A percentile compares a stretch with the other conserved stretches of the same genome.
phyloP scores from a whole-genome alignment of 2,113 vertebrate species.

The Cettia cetti region DNA sequence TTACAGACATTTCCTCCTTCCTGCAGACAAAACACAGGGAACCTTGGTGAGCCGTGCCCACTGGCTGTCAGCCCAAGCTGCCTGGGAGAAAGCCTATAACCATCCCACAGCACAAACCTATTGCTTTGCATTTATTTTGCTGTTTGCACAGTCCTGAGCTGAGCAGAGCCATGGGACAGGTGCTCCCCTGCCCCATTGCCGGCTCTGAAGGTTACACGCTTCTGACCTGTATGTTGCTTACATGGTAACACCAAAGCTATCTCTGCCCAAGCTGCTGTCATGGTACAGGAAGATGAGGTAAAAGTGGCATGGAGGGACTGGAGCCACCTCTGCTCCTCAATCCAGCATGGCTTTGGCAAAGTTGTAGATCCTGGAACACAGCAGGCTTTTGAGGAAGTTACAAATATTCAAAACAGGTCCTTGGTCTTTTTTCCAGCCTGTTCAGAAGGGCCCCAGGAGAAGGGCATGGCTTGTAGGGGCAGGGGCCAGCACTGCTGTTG shows the following conservation, averaged over 20 bases:
- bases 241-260: background rate
- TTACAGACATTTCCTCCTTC: background rate
- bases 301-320: background rate
- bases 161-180: background rate
- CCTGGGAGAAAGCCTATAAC: background rate
- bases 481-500: background rate
- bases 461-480: background rate
- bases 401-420: background rate
- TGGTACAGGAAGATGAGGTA: background rate
- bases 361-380: background rate
- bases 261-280: background rate
- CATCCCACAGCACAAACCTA: background rate
- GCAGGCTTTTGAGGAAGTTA: background rate
- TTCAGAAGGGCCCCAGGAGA: background rate
- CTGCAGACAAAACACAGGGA: background rate
- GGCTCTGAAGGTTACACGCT: background rate
- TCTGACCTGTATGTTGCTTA: background rate
- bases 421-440: background rate
- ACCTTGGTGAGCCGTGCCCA: fast-evolving
- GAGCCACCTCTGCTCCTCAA: background rate
- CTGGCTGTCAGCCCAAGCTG: background rate
- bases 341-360: background rate
- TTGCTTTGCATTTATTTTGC: constrained; percentile 33
- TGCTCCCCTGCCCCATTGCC: background rate
- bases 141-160: background rate